phyloP scores from a whole-genome alignment of 2,888 invertebrate genomes.

The Heterodera filipjevi region DNA sequence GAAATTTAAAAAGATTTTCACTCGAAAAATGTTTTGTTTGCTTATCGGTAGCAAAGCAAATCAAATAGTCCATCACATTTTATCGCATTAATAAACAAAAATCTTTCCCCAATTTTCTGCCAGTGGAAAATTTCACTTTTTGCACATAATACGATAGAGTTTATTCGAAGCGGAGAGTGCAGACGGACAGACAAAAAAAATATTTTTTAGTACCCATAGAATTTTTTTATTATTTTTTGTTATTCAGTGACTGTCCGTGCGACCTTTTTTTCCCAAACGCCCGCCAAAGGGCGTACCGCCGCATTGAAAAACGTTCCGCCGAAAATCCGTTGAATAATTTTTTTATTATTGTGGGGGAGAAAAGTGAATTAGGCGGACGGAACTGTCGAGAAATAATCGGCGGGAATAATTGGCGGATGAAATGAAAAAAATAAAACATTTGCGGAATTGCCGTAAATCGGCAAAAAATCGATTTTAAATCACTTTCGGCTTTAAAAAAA shows the following conservation, averaged over 20 bases:
- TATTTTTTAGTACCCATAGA: neutral
- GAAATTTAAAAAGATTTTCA: neutral
- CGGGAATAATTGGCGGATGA: neutral
- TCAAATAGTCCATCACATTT: constrained; percentile 4
- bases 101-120: neutral
- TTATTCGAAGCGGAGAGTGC: neutral
- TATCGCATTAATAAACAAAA: neutral
- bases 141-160: neutral
- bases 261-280: neutral
- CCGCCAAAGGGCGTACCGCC: neutral
- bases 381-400: neutral
- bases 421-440: neutral
- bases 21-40: constrained; percentile 2
- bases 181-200: neutral
- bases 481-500: too few species aligned
- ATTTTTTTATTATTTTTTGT: neutral
- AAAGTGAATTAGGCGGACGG: neutral
- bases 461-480: too few species aligned
- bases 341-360: neutral
- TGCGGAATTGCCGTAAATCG: too few species aligned
- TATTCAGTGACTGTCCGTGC: constrained; percentile 4
- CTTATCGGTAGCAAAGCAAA: neutral
- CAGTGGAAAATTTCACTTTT: neutral
- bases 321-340: constrained; percentile 6
- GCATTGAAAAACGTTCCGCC: constrained; percentile 1